Conservation (phyloP, 2,113 vertebrate species). For the Albula goreensis region DNA sequence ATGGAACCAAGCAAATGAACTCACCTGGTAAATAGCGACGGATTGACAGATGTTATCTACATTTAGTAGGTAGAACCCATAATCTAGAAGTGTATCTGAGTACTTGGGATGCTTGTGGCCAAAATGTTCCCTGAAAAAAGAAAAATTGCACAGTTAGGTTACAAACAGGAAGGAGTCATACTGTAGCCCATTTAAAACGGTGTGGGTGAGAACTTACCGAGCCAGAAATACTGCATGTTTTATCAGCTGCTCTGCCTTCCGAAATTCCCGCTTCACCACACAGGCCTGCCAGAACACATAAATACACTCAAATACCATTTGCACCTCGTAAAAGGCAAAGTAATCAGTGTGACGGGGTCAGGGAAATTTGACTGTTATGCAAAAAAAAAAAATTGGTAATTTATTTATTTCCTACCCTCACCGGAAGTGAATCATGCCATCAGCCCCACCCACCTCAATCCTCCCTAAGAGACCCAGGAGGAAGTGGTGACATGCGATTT, state of each 20-base stretch:
- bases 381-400: background rate
- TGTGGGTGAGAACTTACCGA: slow-evolving; percentile 72
- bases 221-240: slow-evolving; percentile 97
- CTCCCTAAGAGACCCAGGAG: too few species aligned
- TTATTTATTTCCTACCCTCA: background rate
- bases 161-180: background rate
- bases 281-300: slow-evolving; percentile 73
- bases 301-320: background rate
- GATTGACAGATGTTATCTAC: slow-evolving; percentile 99
- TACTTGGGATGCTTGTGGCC: slow-evolving; percentile 98
- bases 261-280: slow-evolving; percentile 96
- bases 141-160: slow-evolving; percentile 22
- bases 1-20: slow-evolving; percentile 7
- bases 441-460: too few species aligned
- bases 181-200: background rate
- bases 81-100: slow-evolving; percentile 95
- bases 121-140: slow-evolving; percentile 88
- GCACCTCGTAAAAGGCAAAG: too few species aligned
- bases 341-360: too few species aligned
- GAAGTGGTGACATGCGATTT: too few species aligned
- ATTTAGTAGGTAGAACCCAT: slow-evolving; percentile 97
- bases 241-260: slow-evolving; percentile 97
- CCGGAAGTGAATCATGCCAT: too few species aligned
- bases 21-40: slow-evolving; percentile 97
- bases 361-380: too few species aligned